Evolutionary conservation across 2,113 vertebrate genomes (phyloP), one percentile per base, ranked within the genome.

Genomic region (Pollachius pollachius): DNA sequence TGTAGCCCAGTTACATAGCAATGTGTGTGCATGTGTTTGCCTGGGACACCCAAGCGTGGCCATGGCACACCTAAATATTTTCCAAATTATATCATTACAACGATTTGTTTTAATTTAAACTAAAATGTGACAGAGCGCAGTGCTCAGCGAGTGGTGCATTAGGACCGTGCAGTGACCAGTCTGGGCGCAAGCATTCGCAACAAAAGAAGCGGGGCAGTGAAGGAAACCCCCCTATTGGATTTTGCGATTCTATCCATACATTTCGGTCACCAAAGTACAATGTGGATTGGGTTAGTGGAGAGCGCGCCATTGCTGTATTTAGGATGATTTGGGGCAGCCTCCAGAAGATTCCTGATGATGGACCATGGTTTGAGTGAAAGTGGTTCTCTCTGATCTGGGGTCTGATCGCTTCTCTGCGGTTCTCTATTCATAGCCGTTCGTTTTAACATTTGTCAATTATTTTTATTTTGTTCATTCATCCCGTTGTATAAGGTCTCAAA

Each of bases 131-230:
- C n/a, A 27, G 27, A 27, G 4, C 27, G 27, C 27, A 4, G 68
- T 58, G 84, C 72, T n/a, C n/a, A n/a, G n/a, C n/a, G n/a, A n/a
- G 62, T 70, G 85, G 92, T 89, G 94, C 93, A 91, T 90, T 94
- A 93, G 93, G 95, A 95, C 93, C 95, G 82, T 79, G 92, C 90
- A 94, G 93, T 92, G 90, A 86, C 71, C 89, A 82, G 88, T 64
- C 85, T 86, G 81, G 90, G 90, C 90, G 90, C 92, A 90, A 87
- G 86, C 81, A 76, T 74, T 80, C n/a, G 85, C 91, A 92, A 92
- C 91, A 89, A 90, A 89, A 90, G 89, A n/a, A 90, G 89, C 92
- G 82, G 85, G 91, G 94, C 92, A 86, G 92, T 92, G 85, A 89
- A 92, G 92, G 92, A 93, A 92, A 89, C 86, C 87, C 89, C 91